Evolutionary conservation across 2,113 vertebrate species (phyloP).

Genomic region (Aldabrachelys gigantea): DNA sequence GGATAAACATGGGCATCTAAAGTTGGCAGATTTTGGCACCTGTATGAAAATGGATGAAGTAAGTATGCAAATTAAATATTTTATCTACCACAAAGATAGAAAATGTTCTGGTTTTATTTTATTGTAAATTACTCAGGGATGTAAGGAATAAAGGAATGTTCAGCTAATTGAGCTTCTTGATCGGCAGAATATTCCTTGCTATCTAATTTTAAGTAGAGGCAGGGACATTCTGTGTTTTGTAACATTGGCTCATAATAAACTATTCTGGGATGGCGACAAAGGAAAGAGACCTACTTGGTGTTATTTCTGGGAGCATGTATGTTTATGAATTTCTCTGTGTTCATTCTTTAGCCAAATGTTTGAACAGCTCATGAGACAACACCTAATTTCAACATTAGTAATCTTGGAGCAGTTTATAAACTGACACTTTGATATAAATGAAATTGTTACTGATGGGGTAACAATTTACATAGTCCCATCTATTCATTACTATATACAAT

Average conservation of each 20-base stretch:
- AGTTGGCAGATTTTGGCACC: conserved; percentile 98
- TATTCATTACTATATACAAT: not conserved
- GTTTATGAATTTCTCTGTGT: conserved; percentile 37
- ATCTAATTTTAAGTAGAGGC: conserved; percentile 21
- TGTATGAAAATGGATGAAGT: conserved; percentile 99
- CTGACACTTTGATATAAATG: not conserved
- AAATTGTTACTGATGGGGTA: conserved; percentile 26
- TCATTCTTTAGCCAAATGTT: not conserved
- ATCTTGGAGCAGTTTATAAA: not conserved
- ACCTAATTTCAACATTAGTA: not conserved
- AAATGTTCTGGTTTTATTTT: not conserved
- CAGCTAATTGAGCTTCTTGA: not conserved
- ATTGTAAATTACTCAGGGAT: not conserved
- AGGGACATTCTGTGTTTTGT: not conserved
- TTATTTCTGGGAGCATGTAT: conserved; percentile 22
- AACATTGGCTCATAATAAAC: conserved; percentile 22
- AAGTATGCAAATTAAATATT: conserved; percentile 70
- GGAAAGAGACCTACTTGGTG: conserved; percentile 21
- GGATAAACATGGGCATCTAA: conserved; percentile 93
- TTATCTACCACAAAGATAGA: not conserved
- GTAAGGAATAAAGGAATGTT: not conserved
- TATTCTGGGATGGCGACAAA: not conserved
- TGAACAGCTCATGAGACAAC: conserved; percentile 1
- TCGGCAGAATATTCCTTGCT: conserved; percentile 6
- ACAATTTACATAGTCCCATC: fast-evolving